phyloP scores from a whole-genome alignment of 2,797 vertebrate genomes.

The Melopsittacus undulatus region DNA sequence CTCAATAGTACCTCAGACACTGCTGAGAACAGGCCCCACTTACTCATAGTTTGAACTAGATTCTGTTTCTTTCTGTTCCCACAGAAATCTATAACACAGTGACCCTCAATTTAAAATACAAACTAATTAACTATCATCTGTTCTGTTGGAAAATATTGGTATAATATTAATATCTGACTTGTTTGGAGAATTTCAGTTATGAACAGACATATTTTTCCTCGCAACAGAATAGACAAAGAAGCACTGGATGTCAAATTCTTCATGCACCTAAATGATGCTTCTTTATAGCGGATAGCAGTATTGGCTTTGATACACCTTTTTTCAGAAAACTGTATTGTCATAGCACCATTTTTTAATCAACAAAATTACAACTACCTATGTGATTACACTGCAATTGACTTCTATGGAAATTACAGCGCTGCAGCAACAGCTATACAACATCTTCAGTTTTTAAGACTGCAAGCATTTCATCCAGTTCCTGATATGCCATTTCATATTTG shows the following conservation, averaged over 20 bases:
- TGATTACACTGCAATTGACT: not conserved
- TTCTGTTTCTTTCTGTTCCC: slow-evolving; percentile 38
- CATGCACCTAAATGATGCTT: slow-evolving; percentile 16
- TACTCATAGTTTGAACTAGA: slow-evolving; percentile 39
- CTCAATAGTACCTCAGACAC: not conserved
- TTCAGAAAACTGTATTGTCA: slow-evolving; percentile 7
- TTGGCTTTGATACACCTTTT: not conserved
- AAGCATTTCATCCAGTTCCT: not conserved
- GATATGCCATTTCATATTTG: not conserved
- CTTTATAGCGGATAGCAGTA: not conserved
- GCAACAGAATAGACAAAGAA: slow-evolving; percentile 25
- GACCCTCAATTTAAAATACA: slow-evolving; percentile 64
- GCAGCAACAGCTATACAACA: not conserved
- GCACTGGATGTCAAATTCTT: slow-evolving; percentile 3
- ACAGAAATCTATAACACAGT: slow-evolving; percentile 62
- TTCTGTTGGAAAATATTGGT: slow-evolving; percentile 58
- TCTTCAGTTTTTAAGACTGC: not conserved
- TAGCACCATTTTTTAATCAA: not conserved
- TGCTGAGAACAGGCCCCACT: not conserved
- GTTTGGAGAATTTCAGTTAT: slow-evolving; percentile 65
- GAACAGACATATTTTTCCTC: slow-evolving; percentile 40
- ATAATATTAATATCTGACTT: slow-evolving; percentile 62
- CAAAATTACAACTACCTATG: not conserved
- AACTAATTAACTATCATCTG: slow-evolving; percentile 63
- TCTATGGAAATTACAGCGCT: slow-evolving; percentile 14